These are phyloP conservation scores for Drosophila orena DNA, from an alignment of 1,140 invertebrate species.

Conservation along the genomic window DNA sequence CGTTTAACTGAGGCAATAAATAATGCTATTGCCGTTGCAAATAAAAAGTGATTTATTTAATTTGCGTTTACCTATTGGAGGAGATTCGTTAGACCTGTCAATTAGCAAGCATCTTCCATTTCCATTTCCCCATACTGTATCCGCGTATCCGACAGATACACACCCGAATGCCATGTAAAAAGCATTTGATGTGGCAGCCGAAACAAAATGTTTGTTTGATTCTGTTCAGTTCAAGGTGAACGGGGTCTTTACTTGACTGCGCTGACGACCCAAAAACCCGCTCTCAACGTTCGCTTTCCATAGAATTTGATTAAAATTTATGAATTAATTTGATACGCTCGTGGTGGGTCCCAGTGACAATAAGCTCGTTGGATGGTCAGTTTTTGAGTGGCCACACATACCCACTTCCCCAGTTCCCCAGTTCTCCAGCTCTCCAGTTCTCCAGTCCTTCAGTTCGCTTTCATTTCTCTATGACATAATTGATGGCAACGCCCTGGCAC, in stretches of 20 bases:
- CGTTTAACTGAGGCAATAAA: slow-evolving; percentile 18
- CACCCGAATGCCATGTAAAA: background rate
- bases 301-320: slow-evolving; percentile 68
- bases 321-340: slow-evolving; percentile 54
- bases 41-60: slow-evolving; percentile 55
- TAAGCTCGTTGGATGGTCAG: slow-evolving; percentile 27
- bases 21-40: slow-evolving; percentile 18
- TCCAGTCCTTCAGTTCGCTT: slow-evolving; percentile 3
- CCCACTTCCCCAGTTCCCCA: too few relatives aligned
- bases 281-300: slow-evolving; percentile 38
- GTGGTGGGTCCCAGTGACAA: slow-evolving; percentile 31
- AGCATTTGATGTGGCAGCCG: slow-evolving; percentile 13
- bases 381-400: slow-evolving; percentile 27
- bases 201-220: slow-evolving; percentile 31
- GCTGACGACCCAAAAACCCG: slow-evolving; percentile 38
- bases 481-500: slow-evolving; percentile 59
- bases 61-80: slow-evolving; percentile 21
- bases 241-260: slow-evolving; percentile 16
- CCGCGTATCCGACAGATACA: slow-evolving; percentile 19
- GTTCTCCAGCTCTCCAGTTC: background rate
- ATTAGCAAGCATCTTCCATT: slow-evolving; percentile 37
- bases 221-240: slow-evolving; percentile 57
- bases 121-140: slow-evolving; percentile 1
- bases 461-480: slow-evolving; percentile 56
- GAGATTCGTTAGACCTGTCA: slow-evolving; percentile 22